These are phyloP conservation scores for Pterostichus niger DNA, from an alignment of 2,888 invertebrate genomes.

Conservation along the genomic window DNA sequence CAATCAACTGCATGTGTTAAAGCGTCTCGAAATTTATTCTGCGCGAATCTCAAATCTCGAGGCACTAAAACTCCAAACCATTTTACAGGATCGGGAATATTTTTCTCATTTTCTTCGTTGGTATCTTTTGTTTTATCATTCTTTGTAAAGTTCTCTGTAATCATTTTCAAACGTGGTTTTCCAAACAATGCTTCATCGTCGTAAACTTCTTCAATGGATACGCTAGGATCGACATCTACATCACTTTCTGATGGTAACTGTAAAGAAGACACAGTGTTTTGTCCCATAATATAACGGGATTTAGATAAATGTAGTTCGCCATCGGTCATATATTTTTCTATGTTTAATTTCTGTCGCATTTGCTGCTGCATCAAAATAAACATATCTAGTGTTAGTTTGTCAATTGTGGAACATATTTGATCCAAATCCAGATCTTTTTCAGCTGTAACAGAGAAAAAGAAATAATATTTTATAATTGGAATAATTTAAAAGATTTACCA, in stretches of 20 bases:
- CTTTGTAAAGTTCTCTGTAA: slow-evolving; percentile 69
- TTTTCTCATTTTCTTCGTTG: slow-evolving; percentile 74
- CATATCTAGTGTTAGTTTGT: slow-evolving; percentile 84
- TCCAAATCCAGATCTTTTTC: slow-evolving; percentile 72
- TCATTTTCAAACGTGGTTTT: slow-evolving; percentile 73
- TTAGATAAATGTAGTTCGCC: slow-evolving; percentile 89
- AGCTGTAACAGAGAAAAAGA: not conserved
- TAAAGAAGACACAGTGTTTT: slow-evolving; percentile 84
- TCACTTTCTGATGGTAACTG: slow-evolving; percentile 85
- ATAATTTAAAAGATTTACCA: slow-evolving; percentile 51
- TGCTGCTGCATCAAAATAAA: slow-evolving; percentile 87
- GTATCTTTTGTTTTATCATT: slow-evolving; percentile 74
- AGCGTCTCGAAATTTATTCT: slow-evolving; percentile 85
- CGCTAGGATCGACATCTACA: slow-evolving; percentile 77
- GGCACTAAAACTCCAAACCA: slow-evolving; percentile 95
- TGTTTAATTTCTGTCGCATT: slow-evolving; percentile 82
- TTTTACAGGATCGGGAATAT: slow-evolving; percentile 83
- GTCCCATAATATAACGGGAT: slow-evolving; percentile 88
- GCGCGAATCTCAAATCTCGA: slow-evolving; percentile 87
- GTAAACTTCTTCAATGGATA: slow-evolving; percentile 73
- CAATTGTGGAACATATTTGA: slow-evolving; percentile 81
- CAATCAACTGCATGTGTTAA: slow-evolving; percentile 84
- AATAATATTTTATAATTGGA: not conserved
- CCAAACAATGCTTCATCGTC: slow-evolving; percentile 74
- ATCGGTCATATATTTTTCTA: slow-evolving; percentile 84